Evolutionary conservation across 1,140 invertebrate species (phyloP), one percentile per base, ranked within the genome.

Genomic region (Stegodyphus mimosarum): DNA sequence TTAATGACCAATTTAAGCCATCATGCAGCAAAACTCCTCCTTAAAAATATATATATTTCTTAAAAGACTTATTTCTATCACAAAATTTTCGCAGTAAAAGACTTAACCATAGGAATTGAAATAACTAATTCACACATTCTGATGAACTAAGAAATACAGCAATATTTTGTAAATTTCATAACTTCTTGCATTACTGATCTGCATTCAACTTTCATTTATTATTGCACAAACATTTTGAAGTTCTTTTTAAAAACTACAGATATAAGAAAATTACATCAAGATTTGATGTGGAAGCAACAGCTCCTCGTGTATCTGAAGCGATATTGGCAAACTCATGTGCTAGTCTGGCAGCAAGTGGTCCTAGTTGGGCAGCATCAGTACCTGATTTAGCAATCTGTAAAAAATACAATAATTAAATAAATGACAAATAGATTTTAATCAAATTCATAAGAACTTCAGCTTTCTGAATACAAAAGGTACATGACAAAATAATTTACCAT

Each of bases 271-370:
- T 51, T 86, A 75, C 75, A 71, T 86, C 64, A n/a, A 73, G 73
- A 89, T 95, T 98, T 0, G 94, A 93, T 6, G 96, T 95, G 0
- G 95, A 94, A 10, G 94, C 94, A 6, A 96, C 94, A 0, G 97
- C 97, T 13, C 97, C 96, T n/a, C 95, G 93, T 7, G 96, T 95
- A 90, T 99, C 97, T 71, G 93, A 93, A 5, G 96, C 96, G 9
- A 99, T 90, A 88, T 95, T 94, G 17, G 94, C 94, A 90, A 98
- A 99, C 87, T 95, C 95, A 88, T 96, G 94, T 4, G 96, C 95
- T 89, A 99, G 92, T 87, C 96, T 95, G 13, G 95, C 93, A 52
- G 95, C 95, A 11, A 98, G 91, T 49, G 94, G 92, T 7, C 96
- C 96, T 6, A 98, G 90, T 92, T 93, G 74, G 89, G 89, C 91